These are phyloP conservation scores for Acanthurus tractus DNA, from an alignment of 2,797 vertebrate genomes.

Conservation along the genomic window DNA sequence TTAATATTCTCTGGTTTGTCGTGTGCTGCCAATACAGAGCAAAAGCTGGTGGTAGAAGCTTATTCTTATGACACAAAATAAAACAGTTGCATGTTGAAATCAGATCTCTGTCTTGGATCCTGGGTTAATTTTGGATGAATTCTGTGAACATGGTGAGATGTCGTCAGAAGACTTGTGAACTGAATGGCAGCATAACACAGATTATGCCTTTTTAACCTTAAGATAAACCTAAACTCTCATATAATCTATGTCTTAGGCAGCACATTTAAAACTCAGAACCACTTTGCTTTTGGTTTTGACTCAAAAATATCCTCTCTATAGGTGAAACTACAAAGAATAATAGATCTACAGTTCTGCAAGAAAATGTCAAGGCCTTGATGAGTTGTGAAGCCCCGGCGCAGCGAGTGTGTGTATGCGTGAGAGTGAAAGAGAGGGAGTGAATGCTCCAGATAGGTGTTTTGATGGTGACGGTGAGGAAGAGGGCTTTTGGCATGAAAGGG, in stretches of 20 bases:
- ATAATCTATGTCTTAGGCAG: slow-evolving; percentile 11
- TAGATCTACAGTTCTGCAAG: slow-evolving; percentile 29
- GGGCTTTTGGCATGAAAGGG: slow-evolving; percentile 80
- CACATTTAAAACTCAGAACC: slow-evolving; percentile 32
- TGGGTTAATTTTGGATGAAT: neutral
- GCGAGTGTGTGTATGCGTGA: slow-evolving; percentile 18
- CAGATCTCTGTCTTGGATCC: neutral
- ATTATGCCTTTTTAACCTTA: too few species aligned
- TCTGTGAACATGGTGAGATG: neutral
- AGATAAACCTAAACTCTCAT: neutral
- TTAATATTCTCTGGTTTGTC: too few species aligned
- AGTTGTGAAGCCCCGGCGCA: slow-evolving; percentile 24
- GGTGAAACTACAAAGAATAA: slow-evolving; percentile 42
- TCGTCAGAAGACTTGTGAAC: too few species aligned
- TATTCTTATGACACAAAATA: neutral
- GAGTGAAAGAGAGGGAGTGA: slow-evolving; percentile 24
- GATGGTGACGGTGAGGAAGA: slow-evolving; percentile 77
- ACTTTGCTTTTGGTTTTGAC: slow-evolving; percentile 25
- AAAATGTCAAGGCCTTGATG: slow-evolving; percentile 62
- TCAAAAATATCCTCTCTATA: slow-evolving; percentile 34
- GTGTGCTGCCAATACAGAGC: neutral
- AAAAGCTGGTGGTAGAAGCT: neutral
- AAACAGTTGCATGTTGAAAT: neutral
- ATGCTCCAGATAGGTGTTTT: slow-evolving; percentile 61
- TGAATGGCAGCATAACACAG: too few species aligned